These are phyloP conservation scores for Oostethus manadensis DNA, from an alignment of 2,113 vertebrate genomes.

Conservation along the genomic window DNA sequence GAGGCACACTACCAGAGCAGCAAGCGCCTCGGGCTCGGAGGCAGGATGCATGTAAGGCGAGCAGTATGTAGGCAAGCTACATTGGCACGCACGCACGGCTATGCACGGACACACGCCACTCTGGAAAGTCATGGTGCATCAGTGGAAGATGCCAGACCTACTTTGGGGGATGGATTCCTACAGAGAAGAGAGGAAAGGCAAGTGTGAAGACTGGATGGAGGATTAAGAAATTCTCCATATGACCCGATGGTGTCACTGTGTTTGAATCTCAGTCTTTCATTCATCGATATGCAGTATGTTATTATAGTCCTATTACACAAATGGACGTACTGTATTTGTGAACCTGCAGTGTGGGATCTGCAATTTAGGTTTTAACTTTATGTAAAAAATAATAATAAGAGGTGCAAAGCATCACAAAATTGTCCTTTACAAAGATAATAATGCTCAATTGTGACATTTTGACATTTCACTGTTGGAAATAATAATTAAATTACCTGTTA, in stretches of 20 bases:
- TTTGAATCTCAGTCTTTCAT: slow-evolving; percentile 3
- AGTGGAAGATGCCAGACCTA: slow-evolving; percentile 30
- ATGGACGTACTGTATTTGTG: neutral
- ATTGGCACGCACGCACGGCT: slow-evolving; percentile 25
- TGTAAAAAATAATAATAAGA: neutral
- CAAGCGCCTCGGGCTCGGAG: slow-evolving; percentile 32
- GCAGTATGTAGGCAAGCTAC: slow-evolving; percentile 29
- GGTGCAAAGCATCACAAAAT: too few relatives aligned
- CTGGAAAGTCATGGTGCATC: slow-evolving; percentile 37
- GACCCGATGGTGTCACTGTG: slow-evolving; percentile 23
- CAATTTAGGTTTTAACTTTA: neutral
- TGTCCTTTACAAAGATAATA: too few relatives aligned
- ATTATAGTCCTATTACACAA: slow-evolving; percentile 1
- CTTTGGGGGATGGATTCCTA: neutral
- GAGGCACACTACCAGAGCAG: slow-evolving; percentile 30
- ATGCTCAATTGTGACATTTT: too few relatives aligned
- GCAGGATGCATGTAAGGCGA: slow-evolving; percentile 25
- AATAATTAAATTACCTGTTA: too few relatives aligned
- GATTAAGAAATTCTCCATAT: neutral
- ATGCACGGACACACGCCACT: slow-evolving; percentile 34
- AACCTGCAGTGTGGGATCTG: slow-evolving; percentile 7
- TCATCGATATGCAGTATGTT: neutral
- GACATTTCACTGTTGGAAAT: too few relatives aligned
- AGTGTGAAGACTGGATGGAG: neutral
- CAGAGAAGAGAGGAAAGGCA: neutral